A percentile compares a stretch with the other conserved stretches of the same genome.
Conservation (phyloP, 2,797 vertebrate genomes). For the Acrossocheilus fasciatus region DNA sequence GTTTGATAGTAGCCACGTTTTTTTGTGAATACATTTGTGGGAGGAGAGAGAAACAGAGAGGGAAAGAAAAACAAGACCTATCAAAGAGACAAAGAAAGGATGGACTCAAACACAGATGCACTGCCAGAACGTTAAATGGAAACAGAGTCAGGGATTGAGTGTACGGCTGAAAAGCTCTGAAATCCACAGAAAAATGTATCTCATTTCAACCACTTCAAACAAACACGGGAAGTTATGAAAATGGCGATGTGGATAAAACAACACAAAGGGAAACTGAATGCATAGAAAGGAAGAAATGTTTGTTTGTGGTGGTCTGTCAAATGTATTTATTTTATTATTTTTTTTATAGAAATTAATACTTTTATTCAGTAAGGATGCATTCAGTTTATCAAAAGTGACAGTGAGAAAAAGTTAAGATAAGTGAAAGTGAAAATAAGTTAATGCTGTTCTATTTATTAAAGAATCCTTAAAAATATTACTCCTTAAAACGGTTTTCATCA, state of each 20-base stretch:
- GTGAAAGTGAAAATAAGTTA: neutral
- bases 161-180: neutral
- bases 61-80: slow-evolving; percentile 24
- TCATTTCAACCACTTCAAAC: slow-evolving; percentile 3
- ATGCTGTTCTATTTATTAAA: neutral
- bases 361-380: neutral
- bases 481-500: neutral
- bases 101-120: slow-evolving; percentile 20
- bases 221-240: slow-evolving; percentile 36
- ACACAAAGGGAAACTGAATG: neutral
- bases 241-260: neutral
- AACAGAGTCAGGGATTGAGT: slow-evolving; percentile 14
- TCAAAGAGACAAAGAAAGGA: slow-evolving; percentile 34
- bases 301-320: neutral
- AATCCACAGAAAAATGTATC: neutral
- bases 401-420: too few relatives aligned
- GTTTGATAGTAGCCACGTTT: neutral
- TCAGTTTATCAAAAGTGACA: neutral
- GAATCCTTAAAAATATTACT: neutral
- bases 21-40: slow-evolving; percentile 15
- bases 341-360: neutral
- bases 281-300: neutral
- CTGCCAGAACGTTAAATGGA: slow-evolving; percentile 4
- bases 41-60: slow-evolving; percentile 1
- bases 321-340: too few relatives aligned